Conservation (phyloP, 2,797 vertebrate genomes). For the Sparus aurata region DNA sequence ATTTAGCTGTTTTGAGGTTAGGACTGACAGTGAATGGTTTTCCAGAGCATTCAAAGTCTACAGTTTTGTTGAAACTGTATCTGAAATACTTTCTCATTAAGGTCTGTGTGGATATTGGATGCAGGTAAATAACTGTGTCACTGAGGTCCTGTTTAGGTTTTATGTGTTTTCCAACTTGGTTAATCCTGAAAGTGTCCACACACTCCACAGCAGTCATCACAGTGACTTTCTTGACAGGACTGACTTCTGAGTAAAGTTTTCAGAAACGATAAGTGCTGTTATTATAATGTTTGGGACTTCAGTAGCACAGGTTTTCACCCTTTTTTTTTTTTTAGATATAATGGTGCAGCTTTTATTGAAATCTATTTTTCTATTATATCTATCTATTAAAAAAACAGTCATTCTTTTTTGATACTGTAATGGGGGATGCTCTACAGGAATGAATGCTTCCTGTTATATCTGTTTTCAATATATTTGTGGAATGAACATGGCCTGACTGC, state of each 20-base stretch:
- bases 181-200: slow-evolving; percentile 58
- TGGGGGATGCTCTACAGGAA: slow-evolving; percentile 54
- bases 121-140: slow-evolving; percentile 56
- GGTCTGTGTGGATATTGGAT: slow-evolving; percentile 37
- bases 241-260: slow-evolving; percentile 35
- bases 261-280: slow-evolving; percentile 16
- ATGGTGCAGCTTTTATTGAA: slow-evolving; percentile 57
- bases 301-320: slow-evolving; percentile 23
- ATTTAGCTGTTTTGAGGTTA: slow-evolving; percentile 64
- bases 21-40: slow-evolving; percentile 57
- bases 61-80: slow-evolving; percentile 28
- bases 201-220: slow-evolving; percentile 33
- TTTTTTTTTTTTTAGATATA: slow-evolving; percentile 47
- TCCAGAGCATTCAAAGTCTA: slow-evolving; percentile 35
- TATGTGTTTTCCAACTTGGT: slow-evolving; percentile 57
- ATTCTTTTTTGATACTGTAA: slow-evolving; percentile 62
- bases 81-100: slow-evolving; percentile 25
- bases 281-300: slow-evolving; percentile 29
- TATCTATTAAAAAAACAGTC: too few species aligned
- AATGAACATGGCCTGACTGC: slow-evolving; percentile 51
- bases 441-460: slow-evolving; percentile 64
- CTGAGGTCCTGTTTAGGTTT: slow-evolving; percentile 35
- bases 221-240: slow-evolving; percentile 38
- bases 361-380: too few species aligned
- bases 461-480: slow-evolving; percentile 77